phyloP scores from a whole-genome alignment of 1,140 invertebrate species.

The Danaus plexippus region DNA sequence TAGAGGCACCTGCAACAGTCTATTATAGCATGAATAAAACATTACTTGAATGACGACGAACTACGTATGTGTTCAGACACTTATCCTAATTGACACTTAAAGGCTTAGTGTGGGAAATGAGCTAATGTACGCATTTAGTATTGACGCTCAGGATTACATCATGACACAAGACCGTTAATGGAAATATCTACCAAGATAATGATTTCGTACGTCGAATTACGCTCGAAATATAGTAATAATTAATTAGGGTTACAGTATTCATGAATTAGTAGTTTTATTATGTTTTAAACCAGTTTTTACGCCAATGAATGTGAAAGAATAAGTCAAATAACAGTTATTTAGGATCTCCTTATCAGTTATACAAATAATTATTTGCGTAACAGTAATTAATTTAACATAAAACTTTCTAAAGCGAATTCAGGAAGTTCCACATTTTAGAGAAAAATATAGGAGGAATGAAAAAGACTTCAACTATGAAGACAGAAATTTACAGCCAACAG shows the following conservation, averaged over 20 bases:
- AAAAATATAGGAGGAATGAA: no score
- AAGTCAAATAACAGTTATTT: no score
- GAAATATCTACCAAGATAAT: conserved; percentile 19
- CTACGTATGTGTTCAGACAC: conserved; percentile 15
- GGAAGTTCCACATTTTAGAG: no score
- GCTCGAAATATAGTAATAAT: conserved; percentile 3
- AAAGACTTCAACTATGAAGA: no score
- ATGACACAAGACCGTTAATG: conserved; percentile 26
- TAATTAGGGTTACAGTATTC: neutral
- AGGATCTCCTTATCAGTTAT: no score
- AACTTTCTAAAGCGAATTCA: no score
- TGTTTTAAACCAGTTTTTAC: no score
- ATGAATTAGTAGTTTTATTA: neutral
- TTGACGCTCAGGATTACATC: conserved; percentile 32
- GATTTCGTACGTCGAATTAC: neutral
- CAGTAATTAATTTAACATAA: no score
- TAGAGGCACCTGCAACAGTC: neutral
- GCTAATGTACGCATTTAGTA: conserved; percentile 39
- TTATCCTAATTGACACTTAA: conserved; percentile 41
- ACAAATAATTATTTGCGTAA: no score
- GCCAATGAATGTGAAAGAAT: no score
- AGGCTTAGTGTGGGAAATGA: conserved; percentile 38
- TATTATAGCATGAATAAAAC: conserved; percentile 11
- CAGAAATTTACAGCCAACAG: no score
- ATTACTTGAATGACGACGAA: conserved; percentile 5